Conservation (phyloP, 2,113 vertebrate species). For the Tor tambroides region DNA sequence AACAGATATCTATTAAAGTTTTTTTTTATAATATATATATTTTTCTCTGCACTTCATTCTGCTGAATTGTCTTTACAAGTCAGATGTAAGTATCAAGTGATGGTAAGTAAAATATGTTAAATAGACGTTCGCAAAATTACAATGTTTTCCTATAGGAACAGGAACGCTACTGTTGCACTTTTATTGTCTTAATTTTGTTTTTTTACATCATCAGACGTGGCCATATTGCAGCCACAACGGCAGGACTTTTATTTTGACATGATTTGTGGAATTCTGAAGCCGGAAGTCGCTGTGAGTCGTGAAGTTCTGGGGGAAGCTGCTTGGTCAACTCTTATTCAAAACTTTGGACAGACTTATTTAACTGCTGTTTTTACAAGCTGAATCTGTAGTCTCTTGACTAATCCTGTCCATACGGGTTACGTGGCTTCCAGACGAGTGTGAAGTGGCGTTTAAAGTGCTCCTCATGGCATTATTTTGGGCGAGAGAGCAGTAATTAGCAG, state of each 20-base stretch:
- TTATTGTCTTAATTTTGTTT: not conserved
- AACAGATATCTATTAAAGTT: no score
- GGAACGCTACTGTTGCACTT: not conserved
- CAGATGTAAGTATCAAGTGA: not conserved
- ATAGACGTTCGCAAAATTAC: not conserved
- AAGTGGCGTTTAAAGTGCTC: not conserved
- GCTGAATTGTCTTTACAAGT: not conserved
- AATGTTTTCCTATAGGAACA: not conserved
- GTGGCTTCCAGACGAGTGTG: not conserved
- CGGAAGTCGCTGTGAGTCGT: constrained; percentile 35
- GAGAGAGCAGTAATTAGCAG: constrained; percentile 26
- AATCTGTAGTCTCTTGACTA: not conserved
- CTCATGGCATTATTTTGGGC: constrained; percentile 36
- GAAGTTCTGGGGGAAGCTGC: constrained; percentile 35
- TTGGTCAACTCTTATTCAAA: constrained; percentile 25
- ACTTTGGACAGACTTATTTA: constrained; percentile 18
- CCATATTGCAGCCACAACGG: not conserved
- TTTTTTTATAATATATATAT: not conserved
- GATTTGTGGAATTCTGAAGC: constrained; percentile 22
- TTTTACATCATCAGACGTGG: not conserved
- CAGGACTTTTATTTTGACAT: constrained; percentile 32
- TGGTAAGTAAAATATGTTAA: not conserved
- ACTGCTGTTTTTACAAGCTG: not conserved
- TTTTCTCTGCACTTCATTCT: not conserved
- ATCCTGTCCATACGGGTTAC: not conserved